A percentile compares a stretch with the other conserved stretches of the same genome.
phyloP scores from a whole-genome alignment of 2,113 vertebrate genomes.

The Limanda limanda region DNA sequence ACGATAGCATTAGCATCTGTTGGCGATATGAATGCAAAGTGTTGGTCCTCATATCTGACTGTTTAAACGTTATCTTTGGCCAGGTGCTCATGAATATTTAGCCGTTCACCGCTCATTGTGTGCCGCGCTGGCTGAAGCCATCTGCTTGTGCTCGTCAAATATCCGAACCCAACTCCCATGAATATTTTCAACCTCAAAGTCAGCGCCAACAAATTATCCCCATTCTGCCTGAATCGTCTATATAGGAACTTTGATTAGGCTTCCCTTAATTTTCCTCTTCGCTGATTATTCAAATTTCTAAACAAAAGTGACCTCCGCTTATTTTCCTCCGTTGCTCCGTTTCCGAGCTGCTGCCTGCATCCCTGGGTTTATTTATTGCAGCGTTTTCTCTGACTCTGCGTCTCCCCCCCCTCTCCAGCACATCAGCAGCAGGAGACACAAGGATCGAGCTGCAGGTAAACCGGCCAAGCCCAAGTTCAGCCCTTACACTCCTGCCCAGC shows the following conservation, averaged over 20 bases:
- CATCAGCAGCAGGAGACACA: constrained; percentile 97
- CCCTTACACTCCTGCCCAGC: constrained; percentile 89
- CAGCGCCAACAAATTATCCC: constrained; percentile 25
- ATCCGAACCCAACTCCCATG: constrained; percentile 43
- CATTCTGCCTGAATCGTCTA: constrained; percentile 12
- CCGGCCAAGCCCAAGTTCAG: constrained; percentile 95
- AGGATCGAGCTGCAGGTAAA: constrained; percentile 96
- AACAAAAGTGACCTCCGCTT: not conserved
- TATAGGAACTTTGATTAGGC: constrained; percentile 30
- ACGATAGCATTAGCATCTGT: not conserved
- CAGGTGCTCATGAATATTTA: constrained; percentile 80
- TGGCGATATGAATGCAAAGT: constrained; percentile 38
- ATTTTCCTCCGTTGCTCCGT: not conserved
- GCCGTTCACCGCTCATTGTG: constrained; percentile 36
- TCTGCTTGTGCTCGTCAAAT: constrained; percentile 68
- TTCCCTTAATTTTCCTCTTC: constrained; percentile 36
- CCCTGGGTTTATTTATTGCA: not conserved
- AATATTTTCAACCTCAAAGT: constrained; percentile 48
- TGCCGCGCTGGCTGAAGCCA: constrained; percentile 42
- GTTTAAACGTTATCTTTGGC: constrained; percentile 68
- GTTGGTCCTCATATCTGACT: constrained; percentile 26
- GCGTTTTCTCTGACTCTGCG: constrained; percentile 2
- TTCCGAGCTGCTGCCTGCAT: constrained; percentile 9
- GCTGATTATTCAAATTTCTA: constrained; percentile 31
- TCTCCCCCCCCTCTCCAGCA: constrained; percentile 80